Evolutionary conservation across 1,140 invertebrate genomes (phyloP).

Genomic region (Atopsyche davidsoni): DNA sequence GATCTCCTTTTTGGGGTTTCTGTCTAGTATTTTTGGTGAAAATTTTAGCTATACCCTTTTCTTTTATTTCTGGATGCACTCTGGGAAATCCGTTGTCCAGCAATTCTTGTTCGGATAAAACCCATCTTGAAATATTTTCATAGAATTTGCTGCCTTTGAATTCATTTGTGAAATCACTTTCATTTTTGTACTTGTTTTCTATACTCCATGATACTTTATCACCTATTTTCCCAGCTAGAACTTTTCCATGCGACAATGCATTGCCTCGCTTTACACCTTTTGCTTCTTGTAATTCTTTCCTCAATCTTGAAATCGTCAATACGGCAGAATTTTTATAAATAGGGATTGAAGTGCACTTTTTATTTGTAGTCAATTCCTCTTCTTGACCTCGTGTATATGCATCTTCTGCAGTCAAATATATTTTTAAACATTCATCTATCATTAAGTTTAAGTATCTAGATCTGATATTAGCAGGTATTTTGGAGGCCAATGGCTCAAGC

Average conservation of each 20-base stretch:
- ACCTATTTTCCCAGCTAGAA: constrained; percentile 57
- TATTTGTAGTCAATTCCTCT: constrained; percentile 73
- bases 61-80: constrained; percentile 53
- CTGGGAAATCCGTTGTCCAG: constrained; percentile 79
- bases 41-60: constrained; percentile 56
- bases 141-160: constrained; percentile 51
- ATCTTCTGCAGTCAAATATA: constrained; percentile 63
- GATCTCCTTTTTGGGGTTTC: constrained; percentile 56
- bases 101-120: constrained; percentile 70
- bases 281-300: constrained; percentile 58
- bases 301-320: constrained; percentile 67
- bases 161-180: constrained; percentile 37
- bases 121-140: constrained; percentile 47
- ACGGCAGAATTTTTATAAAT: constrained; percentile 84
- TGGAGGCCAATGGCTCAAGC: constrained; percentile 66
- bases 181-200: constrained; percentile 52
- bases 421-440: constrained; percentile 79
- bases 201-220: constrained; percentile 66
- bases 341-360: constrained; percentile 67
- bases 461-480: constrained; percentile 76
- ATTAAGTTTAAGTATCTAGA: constrained; percentile 81
- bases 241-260: constrained; percentile 56
- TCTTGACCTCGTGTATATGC: constrained; percentile 65
- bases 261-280: constrained; percentile 36
- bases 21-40: constrained; percentile 53